Base-by-base conservation (phyloP, 2,888 invertebrate species). In the Macaria notata region DNA sequence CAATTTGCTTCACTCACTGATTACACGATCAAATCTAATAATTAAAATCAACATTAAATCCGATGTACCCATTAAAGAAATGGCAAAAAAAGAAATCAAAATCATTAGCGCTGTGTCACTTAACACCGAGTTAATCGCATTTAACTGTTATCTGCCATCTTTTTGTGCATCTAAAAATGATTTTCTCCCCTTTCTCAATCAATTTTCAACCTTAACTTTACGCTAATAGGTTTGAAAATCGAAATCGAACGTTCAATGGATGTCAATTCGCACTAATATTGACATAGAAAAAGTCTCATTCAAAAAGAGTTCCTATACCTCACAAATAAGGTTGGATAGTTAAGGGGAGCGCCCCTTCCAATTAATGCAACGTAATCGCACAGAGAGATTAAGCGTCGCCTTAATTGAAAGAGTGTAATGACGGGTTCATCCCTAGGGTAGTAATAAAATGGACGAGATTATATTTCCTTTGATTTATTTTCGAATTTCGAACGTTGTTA, bases 291-390 rank as follows among this genome's bases (percentile, higher is more conserved):
- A 58, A 62, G 56, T 53, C 62, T 49, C 64, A 63, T 38, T 50
- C 62, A 44, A 83, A 78, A 76, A 65, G 70, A 57, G 54, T 55
- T 74, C 72, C 66, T 86, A 78, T 60, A 7, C 0, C 33, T 6
- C 61, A 44, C 59, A 19, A 49, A 69, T 81, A 78, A 59, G 66
- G 71, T 64, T 53, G 58, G 55, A 55, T 54, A 41, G 59, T 65
- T 70, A 66, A 68, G 70, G 69, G 70, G 62, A 61, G 64, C 62
- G 84, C 87, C 86, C 75, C 68, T 76, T 78, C 87, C 90, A 90
- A 91, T 91, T 91, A 91, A 85, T 83, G 88, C 83, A 84, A 86
- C 86, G 86, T 90, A 90, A 90, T 89, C 86, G 85, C 83, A 81
- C 81, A 80, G 79, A 81, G 86, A 83, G 90, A 89, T 89, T 88